phyloP scores from a whole-genome alignment of 2,888 invertebrate genomes.

The Nipponacmea schrenckii region DNA sequence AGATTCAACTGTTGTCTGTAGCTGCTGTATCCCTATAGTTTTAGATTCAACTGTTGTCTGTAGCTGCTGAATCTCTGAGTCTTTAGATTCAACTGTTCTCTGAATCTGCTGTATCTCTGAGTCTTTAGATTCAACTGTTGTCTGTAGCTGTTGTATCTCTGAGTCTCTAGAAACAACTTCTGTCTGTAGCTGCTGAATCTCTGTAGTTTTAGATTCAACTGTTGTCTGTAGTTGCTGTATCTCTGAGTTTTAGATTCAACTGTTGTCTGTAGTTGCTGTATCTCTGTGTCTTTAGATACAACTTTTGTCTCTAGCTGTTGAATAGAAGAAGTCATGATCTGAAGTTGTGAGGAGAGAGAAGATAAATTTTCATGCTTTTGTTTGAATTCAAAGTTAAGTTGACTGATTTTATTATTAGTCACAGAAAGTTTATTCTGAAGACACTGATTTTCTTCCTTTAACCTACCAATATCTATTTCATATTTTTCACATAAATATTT shows the following conservation, averaged over 20 bases:
- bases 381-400: slow-evolving; percentile 3
- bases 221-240: not conserved
- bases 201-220: not conserved
- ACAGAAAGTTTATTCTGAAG: slow-evolving; percentile 10
- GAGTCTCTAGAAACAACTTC: not conserved
- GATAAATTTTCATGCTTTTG: slow-evolving; percentile 6
- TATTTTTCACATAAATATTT: not conserved
- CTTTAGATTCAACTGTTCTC: too few relatives aligned
- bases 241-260: not conserved
- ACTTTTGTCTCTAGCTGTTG: slow-evolving; percentile 12
- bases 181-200: not conserved
- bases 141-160: not conserved
- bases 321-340: not conserved
- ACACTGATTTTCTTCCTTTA: slow-evolving; percentile 25
- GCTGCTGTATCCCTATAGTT: too few relatives aligned
- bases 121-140: too few relatives aligned
- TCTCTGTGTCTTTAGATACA: too few relatives aligned
- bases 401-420: not conserved
- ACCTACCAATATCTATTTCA: slow-evolving; percentile 28
- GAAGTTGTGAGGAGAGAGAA: not conserved
- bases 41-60: too few relatives aligned
- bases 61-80: too few relatives aligned
- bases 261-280: not conserved
- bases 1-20: too few relatives aligned
- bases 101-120: too few relatives aligned